Conservation (phyloP, 2,797 vertebrate species). For the Forpus xanthops region DNA sequence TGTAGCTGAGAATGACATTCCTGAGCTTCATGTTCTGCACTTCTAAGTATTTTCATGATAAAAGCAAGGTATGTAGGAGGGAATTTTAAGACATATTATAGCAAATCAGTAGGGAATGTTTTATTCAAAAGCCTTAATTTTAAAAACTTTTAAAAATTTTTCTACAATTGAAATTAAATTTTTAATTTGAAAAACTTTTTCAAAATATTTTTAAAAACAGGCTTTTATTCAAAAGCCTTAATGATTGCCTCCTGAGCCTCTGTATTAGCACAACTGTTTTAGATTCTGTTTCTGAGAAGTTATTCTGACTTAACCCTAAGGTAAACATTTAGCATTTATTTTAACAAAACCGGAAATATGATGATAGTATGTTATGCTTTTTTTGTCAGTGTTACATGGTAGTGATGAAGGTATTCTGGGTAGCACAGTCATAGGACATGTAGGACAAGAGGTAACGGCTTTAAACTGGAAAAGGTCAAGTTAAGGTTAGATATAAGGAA, state of each 20-base stretch:
- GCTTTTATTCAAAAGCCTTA: neutral
- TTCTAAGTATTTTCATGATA: neutral
- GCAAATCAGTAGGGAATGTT: neutral
- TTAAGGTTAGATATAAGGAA: neutral
- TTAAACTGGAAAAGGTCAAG: neutral
- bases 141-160: no score
- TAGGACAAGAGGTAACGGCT: neutral
- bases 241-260: neutral
- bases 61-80: neutral
- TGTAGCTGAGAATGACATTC: neutral
- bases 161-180: no score
- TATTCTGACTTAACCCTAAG: neutral
- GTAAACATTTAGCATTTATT: neutral
- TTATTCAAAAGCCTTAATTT: neutral
- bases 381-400: neutral
- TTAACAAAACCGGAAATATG: neutral
- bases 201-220: no score
- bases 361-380: neutral
- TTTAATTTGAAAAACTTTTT: no score
- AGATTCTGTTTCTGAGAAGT: neutral
- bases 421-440: neutral
- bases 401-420: neutral
- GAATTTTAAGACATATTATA: neutral
- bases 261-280: neutral
- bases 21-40: neutral